phyloP scores from a whole-genome alignment of 2,888 invertebrate species.

The Monoplex corrugatus region DNA sequence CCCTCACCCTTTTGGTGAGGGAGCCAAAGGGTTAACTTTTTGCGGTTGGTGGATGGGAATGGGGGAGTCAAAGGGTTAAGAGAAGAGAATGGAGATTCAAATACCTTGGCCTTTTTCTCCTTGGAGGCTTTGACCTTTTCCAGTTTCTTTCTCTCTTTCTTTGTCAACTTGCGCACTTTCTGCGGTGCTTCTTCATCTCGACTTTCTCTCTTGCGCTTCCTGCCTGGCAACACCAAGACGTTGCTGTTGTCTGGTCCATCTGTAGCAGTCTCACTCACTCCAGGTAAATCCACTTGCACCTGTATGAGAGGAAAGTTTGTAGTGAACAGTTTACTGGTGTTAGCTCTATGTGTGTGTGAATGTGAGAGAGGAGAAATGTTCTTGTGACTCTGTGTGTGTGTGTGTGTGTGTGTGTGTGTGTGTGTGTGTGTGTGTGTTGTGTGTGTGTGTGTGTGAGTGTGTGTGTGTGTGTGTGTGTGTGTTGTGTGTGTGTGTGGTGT shows the following conservation, averaged over 20 bases:
- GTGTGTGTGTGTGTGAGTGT: background rate
- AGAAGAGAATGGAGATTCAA: background rate
- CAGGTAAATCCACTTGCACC: background rate
- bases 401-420: conserved; percentile 37
- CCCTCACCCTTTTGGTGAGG: no score
- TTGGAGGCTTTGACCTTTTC: conserved; percentile 94
- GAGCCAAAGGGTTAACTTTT: no score
- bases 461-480: conserved; percentile 33
- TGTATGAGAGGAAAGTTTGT: background rate
- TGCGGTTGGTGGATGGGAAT: no score
- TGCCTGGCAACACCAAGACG: conserved; percentile 90
- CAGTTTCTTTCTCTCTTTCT: conserved; percentile 92
- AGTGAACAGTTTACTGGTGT: conserved; percentile 70
- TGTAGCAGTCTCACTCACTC: background rate
- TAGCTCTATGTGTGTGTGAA: background rate
- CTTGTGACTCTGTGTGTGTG: background rate
- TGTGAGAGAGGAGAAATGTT: no score
- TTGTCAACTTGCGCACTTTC: conserved; percentile 87
- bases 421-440: background rate
- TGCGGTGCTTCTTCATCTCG: conserved; percentile 59
- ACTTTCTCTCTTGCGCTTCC: conserved; percentile 88
- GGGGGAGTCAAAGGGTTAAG: no score
- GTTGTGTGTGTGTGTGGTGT: no score
- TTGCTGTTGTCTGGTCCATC: conserved; percentile 87
- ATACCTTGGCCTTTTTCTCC: conserved; percentile 90